Evolutionary conservation across 2,888 invertebrate genomes (phyloP), one percentile per base, ranked within the genome.

Genomic region (Argyresthia albistria): DNA sequence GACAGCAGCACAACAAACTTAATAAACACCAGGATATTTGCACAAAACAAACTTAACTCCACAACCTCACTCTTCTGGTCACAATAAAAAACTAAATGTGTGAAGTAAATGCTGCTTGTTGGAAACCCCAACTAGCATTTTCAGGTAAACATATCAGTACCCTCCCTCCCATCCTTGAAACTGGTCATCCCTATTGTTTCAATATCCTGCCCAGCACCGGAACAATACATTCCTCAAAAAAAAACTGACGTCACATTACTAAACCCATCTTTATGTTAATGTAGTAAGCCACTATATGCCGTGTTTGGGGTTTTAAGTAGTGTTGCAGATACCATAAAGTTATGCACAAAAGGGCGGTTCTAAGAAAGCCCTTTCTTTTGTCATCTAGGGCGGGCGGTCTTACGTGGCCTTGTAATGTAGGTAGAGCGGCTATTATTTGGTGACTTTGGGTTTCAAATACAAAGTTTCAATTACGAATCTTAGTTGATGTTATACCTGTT

Each of bases 401-500:
- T 12, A 12, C 14, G 12, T 36, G 9, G 36, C 48, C 48, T 48
- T 48, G 48, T 25, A 37, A 12, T 16, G 46, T 48, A 48, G 48
- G 36, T 48, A 14, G 36, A 15, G n/a, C 25, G 25, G 25, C 6
- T 25, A 25, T 25, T 4, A 25, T 25, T 1, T 8, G 10, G 36
- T 7, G 8, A 35, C 35, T 46, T 46, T 10, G 54, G 54, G 52
- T 42, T 47, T 48, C 54, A 39, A 39, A 39, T 39, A 25, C 25
- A 25, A 25, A 25, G 25, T 25, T 25, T 25, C 25, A 25, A 25
- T 25, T 25, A 25, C 6, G 25, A 25, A 25, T 25, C 25, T 25
- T 25, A 25, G 25, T 25, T 25, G 25, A 25, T 25, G 25, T 25
- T 25, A 2, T 2, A 25, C 6, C 25, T 25, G 6, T 25, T 6